Evolutionary conservation across 1,140 invertebrate species (phyloP), one percentile per base, ranked within the genome.

Genomic region (Bombus waltoni): DNA sequence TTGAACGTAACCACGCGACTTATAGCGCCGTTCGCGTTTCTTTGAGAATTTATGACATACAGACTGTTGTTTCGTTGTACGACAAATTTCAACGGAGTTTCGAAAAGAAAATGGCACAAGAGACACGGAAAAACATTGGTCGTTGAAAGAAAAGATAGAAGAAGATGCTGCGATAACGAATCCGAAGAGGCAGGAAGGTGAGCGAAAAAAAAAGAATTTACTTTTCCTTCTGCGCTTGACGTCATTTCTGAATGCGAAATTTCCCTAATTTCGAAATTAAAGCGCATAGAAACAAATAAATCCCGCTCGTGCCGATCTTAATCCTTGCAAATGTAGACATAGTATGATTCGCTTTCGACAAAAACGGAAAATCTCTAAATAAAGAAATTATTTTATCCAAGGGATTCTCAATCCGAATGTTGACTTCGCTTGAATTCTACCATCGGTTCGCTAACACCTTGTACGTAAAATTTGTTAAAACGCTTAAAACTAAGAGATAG

Each of bases 151-250:
- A 22, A 28, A 35, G 0, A 6, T 11, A 18, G 40, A 35, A 28
- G 66, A 47, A 13, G 22, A 84, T 72, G 76, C 8, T 62, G 22
- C 22, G 76, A 62, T 84, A 72, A 72, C 25, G 22, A n/a, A 35
- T 1, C 3, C 42, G 6, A 25, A 38, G 25, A 38, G 40, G 28
- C 44, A 62, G 75, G 18, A 47, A 79, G 66, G 75, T 84, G 53
- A 71, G 83, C n/a, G 8, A 9, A 32, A 57, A 44, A 32, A 10
- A 65, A 32, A 2, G 2, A 42, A 40, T 15, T 44, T n/a, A 8
- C 13, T 32, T 42, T 28, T 40, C 3, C 1, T 8, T 18, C 22
- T 42, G 32, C 9, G 5, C 28, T 13, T 53, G 22, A 22, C 47
- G 6, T 53, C 47, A 53, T 11, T 35, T 68, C 32, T 9, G 28